phyloP scores from a whole-genome alignment of 2,888 invertebrate species.

The Lissonota sp. region DNA sequence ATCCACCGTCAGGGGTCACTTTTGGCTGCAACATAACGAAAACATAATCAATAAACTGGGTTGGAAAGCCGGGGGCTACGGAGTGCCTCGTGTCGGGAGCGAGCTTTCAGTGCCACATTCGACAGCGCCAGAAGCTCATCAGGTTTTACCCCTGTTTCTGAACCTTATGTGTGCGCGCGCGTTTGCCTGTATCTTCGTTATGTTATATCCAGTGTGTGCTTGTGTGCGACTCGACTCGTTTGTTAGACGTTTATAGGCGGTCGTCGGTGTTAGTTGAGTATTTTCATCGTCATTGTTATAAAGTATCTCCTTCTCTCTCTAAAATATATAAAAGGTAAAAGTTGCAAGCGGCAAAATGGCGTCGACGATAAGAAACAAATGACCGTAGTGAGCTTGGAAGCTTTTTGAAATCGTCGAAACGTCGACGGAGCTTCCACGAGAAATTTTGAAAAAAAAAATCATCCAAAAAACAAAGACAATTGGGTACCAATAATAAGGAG shows the following conservation, averaged over 20 bases:
- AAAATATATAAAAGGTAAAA: constrained; percentile 44
- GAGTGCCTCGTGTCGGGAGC: constrained; percentile 70
- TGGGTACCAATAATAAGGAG: neutral
- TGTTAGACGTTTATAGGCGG: constrained; percentile 11
- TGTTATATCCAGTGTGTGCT: too few relatives aligned
- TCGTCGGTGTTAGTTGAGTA: constrained; percentile 30
- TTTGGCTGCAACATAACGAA: constrained; percentile 57
- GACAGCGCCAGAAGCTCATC: constrained; percentile 75
- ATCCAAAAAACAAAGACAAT: neutral
- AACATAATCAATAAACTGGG: constrained; percentile 66
- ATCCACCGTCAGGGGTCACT: constrained; percentile 62
- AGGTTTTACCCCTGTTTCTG: constrained; percentile 42
- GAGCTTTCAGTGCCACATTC: constrained; percentile 78
- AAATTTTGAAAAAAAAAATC: neutral
- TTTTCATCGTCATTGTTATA: neutral
- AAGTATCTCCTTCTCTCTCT: neutral
- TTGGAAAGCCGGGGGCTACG: constrained; percentile 56
- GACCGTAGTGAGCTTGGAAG: constrained; percentile 57
- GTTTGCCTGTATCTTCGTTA: too few relatives aligned
- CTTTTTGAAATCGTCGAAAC: constrained; percentile 68
- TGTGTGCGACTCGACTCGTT: neutral
- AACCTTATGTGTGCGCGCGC: constrained; percentile 14
- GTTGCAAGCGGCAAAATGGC: constrained; percentile 74
- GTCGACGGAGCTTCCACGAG: constrained; percentile 57
- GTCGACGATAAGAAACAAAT: constrained; percentile 74